Evolutionary conservation across 2,888 invertebrate genomes (phyloP).

Genomic region (Aphidius colemani): DNA sequence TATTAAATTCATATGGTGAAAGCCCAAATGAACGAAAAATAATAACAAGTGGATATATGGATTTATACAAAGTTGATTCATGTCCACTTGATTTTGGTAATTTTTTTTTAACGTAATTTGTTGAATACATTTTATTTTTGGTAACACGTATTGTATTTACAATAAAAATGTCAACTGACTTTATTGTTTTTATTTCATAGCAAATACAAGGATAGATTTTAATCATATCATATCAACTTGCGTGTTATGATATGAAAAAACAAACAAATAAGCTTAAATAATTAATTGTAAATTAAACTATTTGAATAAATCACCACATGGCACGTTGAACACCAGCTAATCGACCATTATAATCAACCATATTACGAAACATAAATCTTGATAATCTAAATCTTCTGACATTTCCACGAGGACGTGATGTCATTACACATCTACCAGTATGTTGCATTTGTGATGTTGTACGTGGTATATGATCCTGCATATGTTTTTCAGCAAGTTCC

Average conservation of each 20-base stretch:
- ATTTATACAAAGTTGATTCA: slow-evolving; percentile 47
- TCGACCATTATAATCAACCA: slow-evolving; percentile 89
- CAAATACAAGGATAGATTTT: no score
- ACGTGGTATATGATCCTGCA: slow-evolving; percentile 73
- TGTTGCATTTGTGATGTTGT: slow-evolving; percentile 72
- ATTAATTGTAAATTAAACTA: background rate
- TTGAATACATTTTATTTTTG: no score
- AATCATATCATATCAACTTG: no score
- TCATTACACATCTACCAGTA: slow-evolving; percentile 82
- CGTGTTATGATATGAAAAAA: no score
- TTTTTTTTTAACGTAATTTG: no score
- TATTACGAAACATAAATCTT: slow-evolving; percentile 85
- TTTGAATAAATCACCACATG: slow-evolving; percentile 74
- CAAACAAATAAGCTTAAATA: no score
- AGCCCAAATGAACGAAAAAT: slow-evolving; percentile 47
- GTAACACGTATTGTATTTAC: no score
- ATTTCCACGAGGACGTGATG: slow-evolving; percentile 83
- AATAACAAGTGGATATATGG: slow-evolving; percentile 46
- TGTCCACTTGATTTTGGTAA: slow-evolving; percentile 36
- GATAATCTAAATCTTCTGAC: slow-evolving; percentile 84
- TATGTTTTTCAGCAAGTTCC: slow-evolving; percentile 77
- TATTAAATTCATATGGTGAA: slow-evolving; percentile 48
- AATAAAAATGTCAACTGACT: no score
- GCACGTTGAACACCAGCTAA: slow-evolving; percentile 90
- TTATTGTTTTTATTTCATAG: no score